Percentiles rank a stretch among this genome's conserved stretches.
These are phyloP conservation scores for Erythrolamprus reginae DNA, from an alignment of 2,113 vertebrate species.

Conservation along the genomic window DNA sequence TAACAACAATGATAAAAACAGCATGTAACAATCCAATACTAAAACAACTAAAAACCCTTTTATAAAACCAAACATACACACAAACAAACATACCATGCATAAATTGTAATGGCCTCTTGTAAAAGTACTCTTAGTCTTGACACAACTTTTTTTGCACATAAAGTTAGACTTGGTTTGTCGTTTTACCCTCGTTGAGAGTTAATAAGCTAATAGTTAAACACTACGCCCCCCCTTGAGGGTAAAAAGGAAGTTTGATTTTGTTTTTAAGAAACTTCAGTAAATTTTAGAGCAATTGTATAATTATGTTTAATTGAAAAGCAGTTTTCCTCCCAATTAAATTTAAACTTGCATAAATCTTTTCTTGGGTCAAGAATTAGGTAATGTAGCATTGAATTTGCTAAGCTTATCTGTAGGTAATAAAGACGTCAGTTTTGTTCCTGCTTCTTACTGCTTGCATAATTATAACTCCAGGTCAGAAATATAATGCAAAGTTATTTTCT, in stretches of 20 bases:
- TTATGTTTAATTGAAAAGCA: not conserved
- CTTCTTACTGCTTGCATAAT: not conserved
- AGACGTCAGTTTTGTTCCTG: not conserved
- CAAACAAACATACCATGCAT: too few species aligned
- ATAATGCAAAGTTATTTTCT: not conserved
- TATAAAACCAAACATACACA: too few species aligned
- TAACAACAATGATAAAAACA: too few species aligned
- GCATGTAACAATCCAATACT: too few species aligned
- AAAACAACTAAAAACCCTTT: too few species aligned
- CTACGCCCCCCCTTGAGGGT: not conserved
- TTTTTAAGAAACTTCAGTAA: not conserved
- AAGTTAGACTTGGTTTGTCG: not conserved
- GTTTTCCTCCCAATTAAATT: conserved; percentile 1
- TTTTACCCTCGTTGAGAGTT: not conserved
- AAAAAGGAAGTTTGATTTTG: not conserved
- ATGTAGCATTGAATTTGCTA: not conserved
- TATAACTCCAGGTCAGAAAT: not conserved
- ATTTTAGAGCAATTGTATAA: conserved; percentile 13
- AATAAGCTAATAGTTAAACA: not conserved
- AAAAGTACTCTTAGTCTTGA: too few species aligned
- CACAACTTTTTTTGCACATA: not conserved
- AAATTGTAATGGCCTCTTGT: too few species aligned
- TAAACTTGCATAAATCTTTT: not conserved
- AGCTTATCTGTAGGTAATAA: not conserved
- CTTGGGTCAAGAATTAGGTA: not conserved